Conservation (phyloP, 2,888 invertebrate species). For the Thecophora atra region DNA sequence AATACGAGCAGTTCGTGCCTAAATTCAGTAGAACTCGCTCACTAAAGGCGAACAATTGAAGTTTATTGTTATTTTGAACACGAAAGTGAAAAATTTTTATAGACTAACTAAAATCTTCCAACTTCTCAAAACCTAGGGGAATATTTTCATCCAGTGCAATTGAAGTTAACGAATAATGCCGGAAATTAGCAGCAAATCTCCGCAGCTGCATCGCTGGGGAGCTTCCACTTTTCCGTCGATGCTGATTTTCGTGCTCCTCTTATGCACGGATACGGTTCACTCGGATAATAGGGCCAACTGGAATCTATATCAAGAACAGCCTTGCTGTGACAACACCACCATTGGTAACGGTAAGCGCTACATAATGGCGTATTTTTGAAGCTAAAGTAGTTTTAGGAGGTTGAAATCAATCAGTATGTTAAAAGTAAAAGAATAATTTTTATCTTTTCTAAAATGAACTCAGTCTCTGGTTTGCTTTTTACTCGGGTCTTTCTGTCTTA, state of each 20-base stretch:
- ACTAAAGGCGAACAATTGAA: too few relatives aligned
- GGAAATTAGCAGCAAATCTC: slow-evolving; percentile 30
- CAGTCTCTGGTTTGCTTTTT: too few relatives aligned
- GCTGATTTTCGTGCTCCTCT: slow-evolving; percentile 50
- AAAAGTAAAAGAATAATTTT: too few relatives aligned
- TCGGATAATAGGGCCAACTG: slow-evolving; percentile 74
- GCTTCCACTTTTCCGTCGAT: slow-evolving; percentile 18
- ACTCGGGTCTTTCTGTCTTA: too few relatives aligned
- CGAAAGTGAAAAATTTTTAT: too few relatives aligned
- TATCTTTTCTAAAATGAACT: too few relatives aligned
- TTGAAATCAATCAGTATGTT: too few relatives aligned
- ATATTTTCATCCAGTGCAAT: not conserved
- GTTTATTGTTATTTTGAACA: too few relatives aligned
- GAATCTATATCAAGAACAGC: slow-evolving; percentile 79
- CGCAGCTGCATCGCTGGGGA: slow-evolving; percentile 34
- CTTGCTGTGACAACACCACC: slow-evolving; percentile 72
- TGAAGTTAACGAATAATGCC: not conserved
- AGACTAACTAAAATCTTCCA: too few relatives aligned
- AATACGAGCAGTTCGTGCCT: slow-evolving; percentile 53
- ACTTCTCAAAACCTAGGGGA: too few relatives aligned
- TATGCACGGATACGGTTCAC: slow-evolving; percentile 64
- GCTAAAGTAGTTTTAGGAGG: too few relatives aligned
- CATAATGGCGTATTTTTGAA: slow-evolving; percentile 74
- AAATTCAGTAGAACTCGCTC: slow-evolving; percentile 51
- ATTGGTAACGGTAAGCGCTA: slow-evolving; percentile 76